phyloP scores from a whole-genome alignment of 2,113 vertebrate species.

The Podarcis muralis region DNA sequence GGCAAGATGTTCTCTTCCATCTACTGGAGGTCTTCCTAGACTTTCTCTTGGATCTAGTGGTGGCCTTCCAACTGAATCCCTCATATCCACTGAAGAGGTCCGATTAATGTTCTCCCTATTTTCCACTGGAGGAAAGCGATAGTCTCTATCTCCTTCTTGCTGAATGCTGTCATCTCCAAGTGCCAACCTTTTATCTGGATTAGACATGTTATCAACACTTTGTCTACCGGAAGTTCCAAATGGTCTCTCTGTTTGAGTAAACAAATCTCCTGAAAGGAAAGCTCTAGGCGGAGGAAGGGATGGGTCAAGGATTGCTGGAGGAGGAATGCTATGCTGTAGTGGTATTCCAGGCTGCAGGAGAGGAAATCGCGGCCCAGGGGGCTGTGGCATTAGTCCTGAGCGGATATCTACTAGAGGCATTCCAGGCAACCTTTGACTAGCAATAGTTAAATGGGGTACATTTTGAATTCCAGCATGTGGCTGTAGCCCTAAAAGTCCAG shows the following conservation, averaged over 20 bases:
- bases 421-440: constrained; percentile 87
- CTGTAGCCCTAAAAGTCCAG: constrained; percentile 91
- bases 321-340: constrained; percentile 80
- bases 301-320: constrained; percentile 82
- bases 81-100: constrained; percentile 79
- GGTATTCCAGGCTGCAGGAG: constrained; percentile 88
- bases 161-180: constrained; percentile 83
- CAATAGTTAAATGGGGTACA: constrained; percentile 84
- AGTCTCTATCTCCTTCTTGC: constrained; percentile 95
- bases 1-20: constrained; percentile 79
- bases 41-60: constrained; percentile 81
- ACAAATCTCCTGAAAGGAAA: constrained; percentile 90
- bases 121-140: constrained; percentile 93
- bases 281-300: constrained; percentile 85
- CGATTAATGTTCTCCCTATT: constrained; percentile 76
- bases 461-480: constrained; percentile 85
- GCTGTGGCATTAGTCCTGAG: constrained; percentile 84
- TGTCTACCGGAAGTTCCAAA: constrained; percentile 81
- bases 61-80: constrained; percentile 76
- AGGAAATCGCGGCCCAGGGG: constrained; percentile 88
- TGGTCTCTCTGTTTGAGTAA: constrained; percentile 81
- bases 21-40: constrained; percentile 78
- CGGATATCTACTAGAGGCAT: constrained; percentile 91
- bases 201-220: constrained; percentile 79
- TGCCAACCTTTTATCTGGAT: constrained; percentile 83